phyloP scores from a whole-genome alignment of 2,113 vertebrate genomes.

The Cervus canadensis region DNA sequence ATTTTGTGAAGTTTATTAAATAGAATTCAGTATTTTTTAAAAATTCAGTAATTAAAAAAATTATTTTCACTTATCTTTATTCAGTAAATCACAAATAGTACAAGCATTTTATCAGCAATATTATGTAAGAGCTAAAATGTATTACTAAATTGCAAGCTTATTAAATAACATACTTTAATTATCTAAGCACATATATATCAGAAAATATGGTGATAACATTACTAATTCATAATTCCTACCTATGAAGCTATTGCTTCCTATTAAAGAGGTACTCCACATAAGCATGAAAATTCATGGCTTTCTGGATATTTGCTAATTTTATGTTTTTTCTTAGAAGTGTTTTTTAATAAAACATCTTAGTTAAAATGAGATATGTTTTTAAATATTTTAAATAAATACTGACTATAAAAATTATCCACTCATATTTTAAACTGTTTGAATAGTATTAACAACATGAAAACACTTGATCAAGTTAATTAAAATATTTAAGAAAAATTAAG shows the following conservation, averaged over 20 bases:
- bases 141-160: not conserved
- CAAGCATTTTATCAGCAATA: not conserved
- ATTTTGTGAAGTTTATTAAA: not conserved
- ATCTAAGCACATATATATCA: not conserved
- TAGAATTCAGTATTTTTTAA: not conserved
- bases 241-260: not conserved
- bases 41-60: not conserved
- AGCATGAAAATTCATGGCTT: not conserved
- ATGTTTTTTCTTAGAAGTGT: not conserved
- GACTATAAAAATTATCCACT: not conserved
- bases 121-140: not conserved
- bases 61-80: not conserved
- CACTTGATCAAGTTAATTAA: not conserved
- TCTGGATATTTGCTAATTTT: not conserved
- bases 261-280: not conserved
- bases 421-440: not conserved
- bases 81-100: not conserved
- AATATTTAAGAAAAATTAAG: not conserved
- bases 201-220: not conserved
- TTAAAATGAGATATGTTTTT: not conserved
- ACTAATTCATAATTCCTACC: not conserved
- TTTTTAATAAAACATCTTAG: not conserved
- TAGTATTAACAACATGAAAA: not conserved
- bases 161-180: not conserved
- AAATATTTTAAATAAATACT: not conserved